Base-by-base conservation (phyloP, 1,140 invertebrate species). In the Papilio helenus region DNA sequence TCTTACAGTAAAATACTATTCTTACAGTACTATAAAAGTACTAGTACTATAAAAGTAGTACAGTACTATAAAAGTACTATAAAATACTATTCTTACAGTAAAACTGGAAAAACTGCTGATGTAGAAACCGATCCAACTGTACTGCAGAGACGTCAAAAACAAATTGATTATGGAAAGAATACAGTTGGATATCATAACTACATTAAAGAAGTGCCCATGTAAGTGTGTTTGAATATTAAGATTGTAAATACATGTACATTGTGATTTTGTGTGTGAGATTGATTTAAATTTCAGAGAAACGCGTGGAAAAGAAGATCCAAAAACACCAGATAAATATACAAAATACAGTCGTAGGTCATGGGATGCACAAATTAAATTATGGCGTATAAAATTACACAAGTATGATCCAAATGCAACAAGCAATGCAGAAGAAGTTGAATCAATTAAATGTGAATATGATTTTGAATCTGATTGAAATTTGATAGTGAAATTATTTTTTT, bases 91-190 rank as follows among this genome's bases (percentile, higher is more conserved):
- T 68, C 49, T 84, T 88, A 46, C 79, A 92, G 90, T 71, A 87
- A 85, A 83, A 79, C 87, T 76, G 55, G 72, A 58, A 79, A 92
- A 89, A 80, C 85, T 87, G 9, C 80, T 91, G 39, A 97, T 83
- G 90, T 96, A 83, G 98, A 99, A 94, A 96, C 95, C 46, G 97
- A 99, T 95, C 95, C 96, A 18, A 92, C 82, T 23, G 92, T 98
- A 12, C 89, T 99, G 80, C 91, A 95, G 46, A 96, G 98, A 80
- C 95, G 98, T 79, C 98, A 99, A 88, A 99, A 99, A 93, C 98
- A 99, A 93, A 98, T 99, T 90, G 98, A 99, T 90, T 99, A 98
- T 95, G 98, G 98, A 26, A 99, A 99, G 95, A 99, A 98, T 89
- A 99, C 98, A 14, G 92, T 97, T 81, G 98, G 97, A 55, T 99